Percentiles rank a stretch among this genome's conserved stretches.
These are phyloP conservation scores for Acrocephalus kingi DNA, from an alignment of 2,113 vertebrate species.

Conservation along the genomic window DNA sequence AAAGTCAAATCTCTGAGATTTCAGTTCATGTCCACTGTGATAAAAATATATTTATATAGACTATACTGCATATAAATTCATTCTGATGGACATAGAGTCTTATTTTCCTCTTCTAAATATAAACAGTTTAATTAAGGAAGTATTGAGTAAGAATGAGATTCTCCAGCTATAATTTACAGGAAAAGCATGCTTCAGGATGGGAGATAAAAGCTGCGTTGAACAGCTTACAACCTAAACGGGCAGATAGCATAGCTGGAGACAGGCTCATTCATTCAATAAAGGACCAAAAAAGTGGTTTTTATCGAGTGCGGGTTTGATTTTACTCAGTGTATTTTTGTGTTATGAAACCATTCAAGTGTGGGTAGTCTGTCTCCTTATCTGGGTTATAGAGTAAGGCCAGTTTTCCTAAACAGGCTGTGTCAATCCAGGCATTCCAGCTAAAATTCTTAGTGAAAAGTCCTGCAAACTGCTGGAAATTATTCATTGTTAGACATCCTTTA, in stretches of 20 bases:
- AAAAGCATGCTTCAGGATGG: not conserved
- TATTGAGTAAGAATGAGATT: not conserved
- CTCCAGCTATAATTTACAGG: not conserved
- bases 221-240: not conserved
- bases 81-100: not conserved
- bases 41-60: not conserved
- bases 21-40: not conserved
- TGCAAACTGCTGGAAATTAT: not conserved
- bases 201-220: not conserved
- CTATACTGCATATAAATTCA: not conserved
- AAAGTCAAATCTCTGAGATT: not conserved
- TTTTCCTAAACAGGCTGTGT: not conserved
- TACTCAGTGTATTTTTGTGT: not conserved
- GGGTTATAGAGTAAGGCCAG: not conserved
- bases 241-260: not conserved
- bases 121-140: not conserved
- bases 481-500: not conserved
- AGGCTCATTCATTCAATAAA: not conserved
- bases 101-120: not conserved
- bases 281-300: not conserved
- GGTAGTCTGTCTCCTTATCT: not conserved
- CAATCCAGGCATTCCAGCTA: not conserved
- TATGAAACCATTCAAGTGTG: not conserved
- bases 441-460: not conserved
- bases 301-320: conserved; percentile 4